Evolutionary conservation across 1,140 invertebrate species (phyloP).

Genomic region (Thalassaphorura encarpata): DNA sequence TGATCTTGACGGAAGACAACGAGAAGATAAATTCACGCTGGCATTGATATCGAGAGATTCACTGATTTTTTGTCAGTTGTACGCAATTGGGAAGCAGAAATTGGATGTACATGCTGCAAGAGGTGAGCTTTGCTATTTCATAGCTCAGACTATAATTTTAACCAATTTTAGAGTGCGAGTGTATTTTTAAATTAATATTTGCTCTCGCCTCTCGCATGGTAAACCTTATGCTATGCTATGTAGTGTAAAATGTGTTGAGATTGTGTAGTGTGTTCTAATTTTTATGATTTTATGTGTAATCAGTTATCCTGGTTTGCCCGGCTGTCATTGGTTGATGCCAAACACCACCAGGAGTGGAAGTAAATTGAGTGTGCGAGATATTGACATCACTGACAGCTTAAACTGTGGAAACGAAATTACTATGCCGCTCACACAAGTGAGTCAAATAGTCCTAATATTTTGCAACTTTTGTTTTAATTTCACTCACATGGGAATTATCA

Average conservation of each 20-base stretch:
- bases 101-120: slow-evolving; percentile 31
- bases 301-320: slow-evolving; percentile 23
- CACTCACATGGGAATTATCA: neutral
- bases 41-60: neutral
- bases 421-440: slow-evolving; percentile 11
- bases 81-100: slow-evolving; percentile 14
- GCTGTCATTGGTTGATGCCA: slow-evolving; percentile 25
- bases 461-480: slow-evolving; percentile 7
- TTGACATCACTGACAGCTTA: slow-evolving; percentile 5
- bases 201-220: neutral
- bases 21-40: neutral
- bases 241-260: neutral
- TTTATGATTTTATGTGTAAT: neutral
- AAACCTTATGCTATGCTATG: neutral
- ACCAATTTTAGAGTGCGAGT: too few species aligned
- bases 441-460: slow-evolving; percentile 4
- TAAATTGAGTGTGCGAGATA: slow-evolving; percentile 14
- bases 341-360: slow-evolving; percentile 13
- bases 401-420: slow-evolving; percentile 1
- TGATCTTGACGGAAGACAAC: neutral
- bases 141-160: too few species aligned
- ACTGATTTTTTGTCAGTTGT: neutral
- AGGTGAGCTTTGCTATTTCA: too few species aligned
- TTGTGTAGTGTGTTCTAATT: neutral
- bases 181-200: too few species aligned